phyloP scores from a whole-genome alignment of 2,888 invertebrate species.

The Diarsia rubi region DNA sequence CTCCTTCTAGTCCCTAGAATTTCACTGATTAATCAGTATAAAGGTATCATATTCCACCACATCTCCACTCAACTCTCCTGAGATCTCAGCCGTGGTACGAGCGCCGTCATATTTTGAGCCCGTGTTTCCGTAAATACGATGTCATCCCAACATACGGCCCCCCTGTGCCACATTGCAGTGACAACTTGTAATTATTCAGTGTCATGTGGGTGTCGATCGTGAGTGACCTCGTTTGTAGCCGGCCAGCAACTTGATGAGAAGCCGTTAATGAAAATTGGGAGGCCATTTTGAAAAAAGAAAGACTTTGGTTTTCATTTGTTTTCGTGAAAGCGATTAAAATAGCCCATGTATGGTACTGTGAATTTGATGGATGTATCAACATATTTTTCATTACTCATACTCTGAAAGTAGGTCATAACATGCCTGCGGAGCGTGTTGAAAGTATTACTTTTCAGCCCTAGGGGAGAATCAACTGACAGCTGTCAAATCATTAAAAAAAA shows the following conservation, averaged over 20 bases:
- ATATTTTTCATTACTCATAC: no score
- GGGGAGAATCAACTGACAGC: no score
- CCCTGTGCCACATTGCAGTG: conserved; percentile 36
- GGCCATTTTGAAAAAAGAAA: conserved; percentile 31
- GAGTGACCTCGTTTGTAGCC: conserved; percentile 48
- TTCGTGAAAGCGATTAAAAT: not conserved
- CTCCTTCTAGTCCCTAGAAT: not conserved
- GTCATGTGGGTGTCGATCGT: conserved; percentile 47
- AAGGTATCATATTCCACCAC: not conserved
- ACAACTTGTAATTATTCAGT: conserved; percentile 60
- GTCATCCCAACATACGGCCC: conserved; percentile 15
- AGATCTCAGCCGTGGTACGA: not conserved
- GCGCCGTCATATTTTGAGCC: conserved; percentile 29
- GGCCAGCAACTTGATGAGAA: conserved; percentile 16
- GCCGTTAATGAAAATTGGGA: conserved; percentile 38
- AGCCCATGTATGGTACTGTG: not conserved
- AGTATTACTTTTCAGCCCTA: no score
- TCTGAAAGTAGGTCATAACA: no score
- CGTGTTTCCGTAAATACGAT: conserved; percentile 17
- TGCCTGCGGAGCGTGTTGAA: no score
- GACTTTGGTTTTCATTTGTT: conserved; percentile 23
- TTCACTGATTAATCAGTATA: conserved; percentile 9
- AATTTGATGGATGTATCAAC: not conserved
- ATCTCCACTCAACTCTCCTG: not conserved
- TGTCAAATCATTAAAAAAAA: no score